These are phyloP conservation scores for Heterotis niloticus DNA, from an alignment of 2,113 vertebrate genomes.

Conservation along the genomic window DNA sequence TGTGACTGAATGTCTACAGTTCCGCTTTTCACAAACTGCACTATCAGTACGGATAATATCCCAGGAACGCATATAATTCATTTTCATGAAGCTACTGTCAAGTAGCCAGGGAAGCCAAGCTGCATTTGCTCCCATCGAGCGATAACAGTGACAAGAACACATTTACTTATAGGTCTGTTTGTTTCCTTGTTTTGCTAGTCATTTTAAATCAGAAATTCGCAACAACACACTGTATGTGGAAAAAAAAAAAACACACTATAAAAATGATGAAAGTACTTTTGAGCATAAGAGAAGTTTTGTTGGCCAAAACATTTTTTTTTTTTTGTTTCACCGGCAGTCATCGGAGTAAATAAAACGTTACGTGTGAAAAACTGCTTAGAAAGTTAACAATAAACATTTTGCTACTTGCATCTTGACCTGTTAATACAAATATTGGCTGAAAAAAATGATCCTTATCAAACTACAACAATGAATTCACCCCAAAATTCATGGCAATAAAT, in stretches of 20 bases:
- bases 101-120: background rate
- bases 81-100: background rate
- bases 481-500: too few species aligned
- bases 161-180: background rate
- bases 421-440: background rate
- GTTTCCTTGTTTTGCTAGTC: slow-evolving; percentile 9
- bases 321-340: background rate
- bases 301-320: background rate
- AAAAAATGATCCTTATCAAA: too few species aligned
- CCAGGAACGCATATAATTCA: background rate
- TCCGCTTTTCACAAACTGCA: too few species aligned
- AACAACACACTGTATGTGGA: background rate
- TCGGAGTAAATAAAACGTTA: too few species aligned
- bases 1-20: too few species aligned
- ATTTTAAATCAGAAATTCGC: slow-evolving; percentile 1
- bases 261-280: background rate
- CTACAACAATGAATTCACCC: too few species aligned
- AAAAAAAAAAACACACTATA: background rate
- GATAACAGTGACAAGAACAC: slow-evolving; percentile 11
- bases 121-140: background rate
- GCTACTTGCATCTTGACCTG: background rate
- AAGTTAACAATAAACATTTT: background rate
- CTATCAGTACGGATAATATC: background rate
- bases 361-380: background rate
- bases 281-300: background rate